A percentile compares a stretch with the other conserved stretches of the same genome.
Evolutionary conservation across 2,113 vertebrate species (phyloP).

Genomic region (Datnioides undecimradiatus): DNA sequence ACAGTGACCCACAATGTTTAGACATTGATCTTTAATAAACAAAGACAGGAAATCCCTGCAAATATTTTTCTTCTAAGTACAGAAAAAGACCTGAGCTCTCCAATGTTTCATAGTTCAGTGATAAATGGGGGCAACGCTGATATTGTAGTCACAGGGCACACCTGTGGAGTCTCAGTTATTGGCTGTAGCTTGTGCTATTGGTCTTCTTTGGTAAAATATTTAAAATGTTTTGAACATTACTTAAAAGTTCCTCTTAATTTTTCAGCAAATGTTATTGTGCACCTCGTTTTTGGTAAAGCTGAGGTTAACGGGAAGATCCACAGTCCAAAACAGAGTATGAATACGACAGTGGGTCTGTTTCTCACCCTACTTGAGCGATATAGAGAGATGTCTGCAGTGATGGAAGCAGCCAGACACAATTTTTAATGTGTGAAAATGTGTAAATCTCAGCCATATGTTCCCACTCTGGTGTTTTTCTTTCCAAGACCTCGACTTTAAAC

Average conservation of each 20-base stretch:
- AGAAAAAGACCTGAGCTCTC: constrained; percentile 9
- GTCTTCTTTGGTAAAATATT: not conserved
- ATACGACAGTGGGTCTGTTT: not conserved
- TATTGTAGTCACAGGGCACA: constrained; percentile 27
- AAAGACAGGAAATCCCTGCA: constrained; percentile 25
- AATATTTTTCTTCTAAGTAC: constrained; percentile 20
- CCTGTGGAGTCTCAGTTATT: constrained; percentile 28
- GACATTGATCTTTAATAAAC: constrained; percentile 44
- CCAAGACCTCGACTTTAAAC: not conserved
- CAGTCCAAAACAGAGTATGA: not conserved
- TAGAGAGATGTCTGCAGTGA: not conserved
- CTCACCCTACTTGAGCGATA: not conserved
- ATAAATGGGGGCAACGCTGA: constrained; percentile 1
- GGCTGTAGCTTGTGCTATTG: not conserved
- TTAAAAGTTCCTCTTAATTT: not conserved
- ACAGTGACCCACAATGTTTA: constrained; percentile 24
- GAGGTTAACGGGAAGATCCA: not conserved
- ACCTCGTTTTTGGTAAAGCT: not conserved
- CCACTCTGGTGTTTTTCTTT: not conserved
- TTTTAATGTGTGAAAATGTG: not conserved
- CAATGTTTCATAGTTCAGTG: constrained; percentile 32
- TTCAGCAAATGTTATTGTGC: not conserved
- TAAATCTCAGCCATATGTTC: not conserved
- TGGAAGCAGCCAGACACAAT: not conserved
- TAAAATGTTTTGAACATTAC: not conserved